Percentiles rank a stretch among this genome's conserved stretches.
These are phyloP conservation scores for Alethe diademata DNA, from an alignment of 2,113 vertebrate species.

Conservation along the genomic window DNA sequence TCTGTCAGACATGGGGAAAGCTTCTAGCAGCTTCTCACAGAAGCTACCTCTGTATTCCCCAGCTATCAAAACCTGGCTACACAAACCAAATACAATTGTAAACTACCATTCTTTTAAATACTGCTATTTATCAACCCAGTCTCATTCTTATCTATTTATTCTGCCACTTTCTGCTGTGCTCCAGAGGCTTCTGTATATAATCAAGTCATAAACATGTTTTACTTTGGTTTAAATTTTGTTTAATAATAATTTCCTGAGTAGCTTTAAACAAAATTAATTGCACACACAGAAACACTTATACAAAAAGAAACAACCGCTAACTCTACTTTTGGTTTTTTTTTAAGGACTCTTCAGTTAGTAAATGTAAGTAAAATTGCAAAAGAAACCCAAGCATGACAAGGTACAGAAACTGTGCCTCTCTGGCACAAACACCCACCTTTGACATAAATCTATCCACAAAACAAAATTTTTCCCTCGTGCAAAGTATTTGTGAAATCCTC, in stretches of 20 bases:
- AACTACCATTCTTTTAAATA: not conserved
- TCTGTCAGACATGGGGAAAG: fast-evolving
- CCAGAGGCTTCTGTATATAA: not conserved
- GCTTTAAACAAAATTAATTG: conserved; percentile 15
- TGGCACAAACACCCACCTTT: not conserved
- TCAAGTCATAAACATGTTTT: not conserved
- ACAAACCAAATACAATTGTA: not conserved
- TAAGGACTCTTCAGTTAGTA: not conserved
- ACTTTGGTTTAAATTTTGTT: conserved; percentile 3
- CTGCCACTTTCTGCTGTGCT: not conserved
- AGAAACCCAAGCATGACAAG: not conserved
- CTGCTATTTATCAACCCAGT: not conserved
- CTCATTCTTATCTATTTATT: conserved; percentile 32
- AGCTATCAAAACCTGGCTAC: not conserved
- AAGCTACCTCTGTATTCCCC: not conserved
- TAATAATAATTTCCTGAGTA: conserved; percentile 17
- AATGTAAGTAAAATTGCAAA: not conserved
- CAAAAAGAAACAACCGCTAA: not conserved
- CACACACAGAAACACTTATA: not conserved
- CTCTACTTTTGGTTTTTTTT: not conserved
- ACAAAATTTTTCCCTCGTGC: not conserved
- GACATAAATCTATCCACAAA: not conserved
- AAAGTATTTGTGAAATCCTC: not conserved
- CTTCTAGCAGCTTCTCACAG: not conserved
- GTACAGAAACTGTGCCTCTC: not conserved